Evolutionary conservation across 2,888 invertebrate species (phyloP).

Genomic region (Hofmannophila pseudospretella): DNA sequence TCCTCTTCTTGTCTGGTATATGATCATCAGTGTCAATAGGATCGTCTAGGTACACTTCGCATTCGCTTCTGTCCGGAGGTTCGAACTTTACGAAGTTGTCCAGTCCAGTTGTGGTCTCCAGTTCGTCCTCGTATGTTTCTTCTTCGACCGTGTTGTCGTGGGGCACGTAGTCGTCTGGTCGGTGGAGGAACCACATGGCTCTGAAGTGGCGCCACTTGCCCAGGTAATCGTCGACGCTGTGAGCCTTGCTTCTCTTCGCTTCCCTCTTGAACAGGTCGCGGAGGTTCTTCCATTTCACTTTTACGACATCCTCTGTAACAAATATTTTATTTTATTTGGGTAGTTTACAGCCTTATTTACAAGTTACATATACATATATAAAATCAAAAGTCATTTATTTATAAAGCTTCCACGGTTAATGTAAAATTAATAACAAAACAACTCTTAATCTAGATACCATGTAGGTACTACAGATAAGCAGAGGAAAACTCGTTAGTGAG

Average conservation of each 20-base stretch:
- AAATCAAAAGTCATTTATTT: no score
- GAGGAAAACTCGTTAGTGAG: no score
- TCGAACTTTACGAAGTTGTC: conserved; percentile 3
- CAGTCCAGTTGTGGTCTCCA: conserved; percentile 3
- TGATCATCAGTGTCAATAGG: conserved; percentile 19
- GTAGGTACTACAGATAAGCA: no score
- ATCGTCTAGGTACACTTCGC: neutral
- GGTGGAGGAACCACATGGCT: conserved; percentile 28
- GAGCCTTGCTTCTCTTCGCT: conserved; percentile 20
- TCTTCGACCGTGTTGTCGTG: conserved; percentile 9
- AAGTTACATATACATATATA: no score
- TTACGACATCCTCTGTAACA: conserved; percentile 34
- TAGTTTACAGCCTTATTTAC: no score
- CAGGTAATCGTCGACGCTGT: conserved; percentile 22
- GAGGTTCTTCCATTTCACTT: conserved; percentile 47
- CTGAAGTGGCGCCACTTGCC: conserved; percentile 43
- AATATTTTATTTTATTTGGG: no score
- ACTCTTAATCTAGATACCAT: no score
- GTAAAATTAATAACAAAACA: no score
- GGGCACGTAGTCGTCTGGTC: conserved; percentile 5
- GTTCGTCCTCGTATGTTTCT: neutral
- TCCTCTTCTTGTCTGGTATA: conserved; percentile 21
- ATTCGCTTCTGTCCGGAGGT: conserved; percentile 14
- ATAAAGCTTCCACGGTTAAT: no score
- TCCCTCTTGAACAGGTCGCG: conserved; percentile 40